Base-by-base conservation (phyloP, 1,140 invertebrate genomes). In the Drosophila quadrilineata region DNA sequence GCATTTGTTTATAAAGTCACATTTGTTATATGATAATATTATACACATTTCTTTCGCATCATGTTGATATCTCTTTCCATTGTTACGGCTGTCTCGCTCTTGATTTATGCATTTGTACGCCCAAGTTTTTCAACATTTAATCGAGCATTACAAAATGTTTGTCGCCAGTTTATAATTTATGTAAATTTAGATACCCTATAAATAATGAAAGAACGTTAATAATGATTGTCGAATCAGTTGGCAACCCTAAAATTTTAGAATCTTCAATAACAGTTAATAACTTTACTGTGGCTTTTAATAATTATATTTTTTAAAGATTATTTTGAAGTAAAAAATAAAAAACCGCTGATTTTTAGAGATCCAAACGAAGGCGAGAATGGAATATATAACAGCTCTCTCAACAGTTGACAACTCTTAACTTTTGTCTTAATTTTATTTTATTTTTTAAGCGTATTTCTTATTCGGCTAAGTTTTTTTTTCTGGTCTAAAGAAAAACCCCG, bases 101-200 rank as follows among this genome's bases (percentile, higher is more conserved):
- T 45, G 36, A 66, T 59, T 59, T 66, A 60, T 66, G 28, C 36
- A 35, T 21, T 41, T 22, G 16, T 21, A 56, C 72, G 72, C 49
- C 59, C 59, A 29, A 46, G 19, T 52, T 48, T 64, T 65, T 70
- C 40, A 41, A 59, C 45, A 36, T 76, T 68, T 46, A 76, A 76
- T 73, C 41, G 64, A 69, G 75, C 75, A 54, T 77, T 57, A 58
- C 50, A 69, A 57, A 59, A 57, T 48, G 29, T 36, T 71, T 31
- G 24, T 59, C 24, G 41, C 29, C 17, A 29, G n/a, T 33, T 5
- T 14, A 29, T 6, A 52, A 52, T 28, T 40, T 59, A 52, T 52
- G n/a, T 33, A 8, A 9, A 2, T 0, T 12, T 5, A 35, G 33
- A 74, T 67, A 64, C 10, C 16, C 36, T 21, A 28, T 38, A 52